Conservation (phyloP, 2,113 vertebrate species). For the Alethe castanea region DNA sequence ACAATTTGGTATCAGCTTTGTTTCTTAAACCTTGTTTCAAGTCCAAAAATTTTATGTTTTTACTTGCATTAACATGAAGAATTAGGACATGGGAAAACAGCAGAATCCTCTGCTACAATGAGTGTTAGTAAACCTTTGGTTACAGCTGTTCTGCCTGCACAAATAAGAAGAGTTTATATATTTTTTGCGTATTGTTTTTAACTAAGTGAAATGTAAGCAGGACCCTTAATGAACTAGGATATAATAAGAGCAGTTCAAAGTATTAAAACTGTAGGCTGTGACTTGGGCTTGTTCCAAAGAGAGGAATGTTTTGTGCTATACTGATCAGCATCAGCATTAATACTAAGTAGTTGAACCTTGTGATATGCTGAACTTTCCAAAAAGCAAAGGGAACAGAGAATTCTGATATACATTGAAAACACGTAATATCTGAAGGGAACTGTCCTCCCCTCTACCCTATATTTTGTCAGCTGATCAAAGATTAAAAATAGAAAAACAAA, state of each 20-base stretch:
- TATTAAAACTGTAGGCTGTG: neutral
- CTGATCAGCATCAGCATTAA: neutral
- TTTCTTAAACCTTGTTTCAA: neutral
- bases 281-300: neutral
- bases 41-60: neutral
- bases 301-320: neutral
- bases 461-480: neutral
- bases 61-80: neutral
- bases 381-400: neutral
- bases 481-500: neutral
- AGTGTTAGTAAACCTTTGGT: neutral
- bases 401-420: neutral
- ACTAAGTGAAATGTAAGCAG: neutral
- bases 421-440: neutral
- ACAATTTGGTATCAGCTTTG: neutral
- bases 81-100: neutral
- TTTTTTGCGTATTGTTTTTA: neutral
- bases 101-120: neutral
- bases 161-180: neutral
- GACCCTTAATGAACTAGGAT: neutral
- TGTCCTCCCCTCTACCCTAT: too few species aligned
- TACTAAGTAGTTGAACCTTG: neutral
- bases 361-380: neutral
- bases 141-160: neutral
- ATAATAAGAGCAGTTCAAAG: neutral